phyloP scores from a whole-genome alignment of 2,797 vertebrate species.

The Setipinna tenuifilis region DNA sequence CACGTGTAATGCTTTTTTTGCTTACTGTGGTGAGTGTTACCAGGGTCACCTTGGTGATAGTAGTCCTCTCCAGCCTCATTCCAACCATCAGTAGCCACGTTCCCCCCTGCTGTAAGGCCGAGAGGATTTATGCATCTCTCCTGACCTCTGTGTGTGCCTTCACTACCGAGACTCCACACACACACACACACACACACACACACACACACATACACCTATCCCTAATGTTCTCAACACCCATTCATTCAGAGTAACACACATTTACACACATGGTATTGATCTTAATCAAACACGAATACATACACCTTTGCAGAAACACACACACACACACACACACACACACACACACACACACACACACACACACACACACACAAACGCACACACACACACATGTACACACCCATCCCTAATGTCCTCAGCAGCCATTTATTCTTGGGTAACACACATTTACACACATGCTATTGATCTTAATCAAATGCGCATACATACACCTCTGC shows the following conservation, averaged over 20 bases:
- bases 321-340: background rate
- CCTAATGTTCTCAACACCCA: background rate
- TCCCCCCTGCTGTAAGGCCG: too few species aligned
- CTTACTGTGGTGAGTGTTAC: too few species aligned
- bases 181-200: background rate
- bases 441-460: background rate
- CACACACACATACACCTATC: background rate
- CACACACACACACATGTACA: background rate
- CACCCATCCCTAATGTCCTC: background rate
- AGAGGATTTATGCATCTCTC: too few species aligned
- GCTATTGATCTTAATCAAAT: background rate
- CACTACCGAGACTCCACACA: background rate
- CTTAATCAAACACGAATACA: background rate
- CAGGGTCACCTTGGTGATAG: too few species aligned
- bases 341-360: background rate
- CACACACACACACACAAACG: too few species aligned
- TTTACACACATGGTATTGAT: background rate
- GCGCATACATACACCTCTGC: background rate
- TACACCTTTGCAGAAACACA: background rate
- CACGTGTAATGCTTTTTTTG: too few species aligned
- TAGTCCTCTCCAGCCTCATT: too few species aligned
- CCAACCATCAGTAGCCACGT: too few species aligned
- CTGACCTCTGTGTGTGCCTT: too few species aligned
- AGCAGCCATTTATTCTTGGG: background rate
- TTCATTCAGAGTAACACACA: background rate